These are phyloP conservation scores for Lagopus muta DNA, from an alignment of 2,113 vertebrate genomes.

Conservation along the genomic window DNA sequence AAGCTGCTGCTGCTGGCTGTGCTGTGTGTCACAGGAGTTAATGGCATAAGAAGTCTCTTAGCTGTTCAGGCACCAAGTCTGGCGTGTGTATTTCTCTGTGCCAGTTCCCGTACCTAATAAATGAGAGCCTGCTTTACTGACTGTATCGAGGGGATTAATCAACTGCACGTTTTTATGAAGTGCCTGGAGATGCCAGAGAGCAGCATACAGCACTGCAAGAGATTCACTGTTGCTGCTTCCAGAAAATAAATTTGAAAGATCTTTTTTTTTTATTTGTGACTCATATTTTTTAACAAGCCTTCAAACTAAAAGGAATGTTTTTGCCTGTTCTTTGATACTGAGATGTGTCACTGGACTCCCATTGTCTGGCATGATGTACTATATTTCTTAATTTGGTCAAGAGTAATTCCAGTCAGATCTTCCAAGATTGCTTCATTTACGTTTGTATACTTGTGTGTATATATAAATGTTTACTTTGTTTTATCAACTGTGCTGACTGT, in stretches of 20 bases:
- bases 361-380: background rate
- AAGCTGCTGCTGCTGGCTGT: rapidly evolving
- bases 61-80: background rate
- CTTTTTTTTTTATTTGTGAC: background rate
- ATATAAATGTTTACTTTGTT: background rate
- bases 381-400: background rate
- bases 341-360: background rate
- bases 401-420: background rate
- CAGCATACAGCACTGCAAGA: background rate
- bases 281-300: background rate
- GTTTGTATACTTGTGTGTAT: background rate
- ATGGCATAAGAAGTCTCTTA: background rate
- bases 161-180: background rate
- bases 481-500: background rate
- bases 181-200: background rate
- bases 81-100: background rate
- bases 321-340: background rate
- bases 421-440: background rate
- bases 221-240: background rate
- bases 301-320: background rate
- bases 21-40: rapidly evolving
- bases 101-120: background rate
- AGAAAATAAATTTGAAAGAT: background rate
- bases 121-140: background rate
- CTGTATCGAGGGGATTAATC: background rate